Conservation (phyloP, 2,888 invertebrate genomes). For the Harpagoxenus sublaevis region DNA sequence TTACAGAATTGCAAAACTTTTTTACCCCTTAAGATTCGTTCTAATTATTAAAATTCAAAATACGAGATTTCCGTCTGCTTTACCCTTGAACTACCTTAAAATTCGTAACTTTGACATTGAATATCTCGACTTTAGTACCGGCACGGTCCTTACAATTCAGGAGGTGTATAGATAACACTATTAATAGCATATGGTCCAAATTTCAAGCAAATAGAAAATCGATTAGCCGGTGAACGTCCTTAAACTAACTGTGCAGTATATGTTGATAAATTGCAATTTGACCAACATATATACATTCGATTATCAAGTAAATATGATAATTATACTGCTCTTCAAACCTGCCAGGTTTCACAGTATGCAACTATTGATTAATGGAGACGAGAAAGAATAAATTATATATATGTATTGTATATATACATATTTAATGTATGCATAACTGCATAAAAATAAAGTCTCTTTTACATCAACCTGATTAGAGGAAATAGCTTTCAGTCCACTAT, state of each 20-base stretch:
- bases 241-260: neutral
- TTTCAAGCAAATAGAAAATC: no score
- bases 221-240: no score
- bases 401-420: neutral
- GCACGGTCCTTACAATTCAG: no score
- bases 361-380: conserved; percentile 9
- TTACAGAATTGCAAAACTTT: no score
- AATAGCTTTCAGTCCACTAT: conserved; percentile 49
- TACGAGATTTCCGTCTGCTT: no score
- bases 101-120: no score
- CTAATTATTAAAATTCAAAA: no score
- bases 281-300: conserved; percentile 45
- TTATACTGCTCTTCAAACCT: conserved; percentile 41
- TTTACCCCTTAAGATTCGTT: no score
- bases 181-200: no score
- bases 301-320: conserved; percentile 50
- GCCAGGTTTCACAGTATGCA: conserved; percentile 22
- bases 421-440: conserved; percentile 57
- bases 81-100: no score
- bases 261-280: conserved; percentile 28
- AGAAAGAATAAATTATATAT: conserved; percentile 19
- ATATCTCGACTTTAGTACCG: no score
- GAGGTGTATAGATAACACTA: no score
- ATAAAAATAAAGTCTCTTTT: conserved; percentile 64
- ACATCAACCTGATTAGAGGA: conserved; percentile 60